Evolutionary conservation across 2,113 vertebrate species (phyloP), one percentile per base, ranked within the genome.

Genomic region (Abramis brama): DNA sequence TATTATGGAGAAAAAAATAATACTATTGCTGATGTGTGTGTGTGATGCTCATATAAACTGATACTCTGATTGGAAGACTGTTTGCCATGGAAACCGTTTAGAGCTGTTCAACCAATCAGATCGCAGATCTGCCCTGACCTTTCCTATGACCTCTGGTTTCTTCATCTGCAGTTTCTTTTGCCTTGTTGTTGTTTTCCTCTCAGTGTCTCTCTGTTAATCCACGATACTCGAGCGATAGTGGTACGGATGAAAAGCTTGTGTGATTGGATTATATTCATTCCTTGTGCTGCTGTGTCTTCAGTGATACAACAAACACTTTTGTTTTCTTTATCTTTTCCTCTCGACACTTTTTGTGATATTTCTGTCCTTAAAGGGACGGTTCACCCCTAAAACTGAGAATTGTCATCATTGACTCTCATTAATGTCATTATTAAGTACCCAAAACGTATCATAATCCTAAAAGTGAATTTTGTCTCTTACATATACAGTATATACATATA

Each of bases 1-100:
- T 93, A 93, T 94, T 93, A 89, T 88, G 92, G 91, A 92, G 91
- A 91, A 84, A 92, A 91, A 87, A 66, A 83, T 80, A 62, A 64
- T 87, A 81, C 66, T 86, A 89, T 91, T 88, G 86, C 89, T 90
- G 88, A 89, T 89, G 76, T 92, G 82, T 85, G 89, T 85, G 89
- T 85, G 85, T 86, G 87, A 75, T 45, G 50, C 52, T 68, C 25
- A 25, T 70, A 45, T 13, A 8, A 9, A 10, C 47, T 47, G 47
- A 47, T 50, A 50, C 47, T 50, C 12, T 59, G 52, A 79, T 78
- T 45, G 70, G 45, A 70, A 52, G 5, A 9, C 23, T 39, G 25
- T 57, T 75, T 57, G 73, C 83, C 71, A 62, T 60, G 83, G 76
- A 25, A 70, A 82, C 64, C 27, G 2, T 52, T 66, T 47, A 64